These are phyloP conservation scores for Glaucomys volans DNA, from an alignment of 2,113 vertebrate species.

Conservation along the genomic window DNA sequence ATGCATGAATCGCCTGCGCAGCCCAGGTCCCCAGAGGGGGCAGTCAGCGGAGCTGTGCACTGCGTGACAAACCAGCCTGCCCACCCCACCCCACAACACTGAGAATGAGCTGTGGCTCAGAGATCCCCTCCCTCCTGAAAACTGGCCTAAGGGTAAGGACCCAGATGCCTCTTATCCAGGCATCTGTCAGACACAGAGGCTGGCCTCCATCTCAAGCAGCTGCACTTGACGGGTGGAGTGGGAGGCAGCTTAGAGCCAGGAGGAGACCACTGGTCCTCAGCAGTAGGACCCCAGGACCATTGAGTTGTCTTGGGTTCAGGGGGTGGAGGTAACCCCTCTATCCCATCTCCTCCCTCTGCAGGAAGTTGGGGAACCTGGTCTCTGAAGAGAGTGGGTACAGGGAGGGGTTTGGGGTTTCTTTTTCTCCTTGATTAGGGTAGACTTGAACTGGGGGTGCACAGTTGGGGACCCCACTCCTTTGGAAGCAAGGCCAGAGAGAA, in stretches of 20 bases:
- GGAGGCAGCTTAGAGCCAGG: not conserved
- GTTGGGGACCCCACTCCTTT: not conserved
- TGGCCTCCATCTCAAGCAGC: not conserved
- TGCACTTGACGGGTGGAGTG: not conserved
- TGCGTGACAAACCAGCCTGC: not conserved
- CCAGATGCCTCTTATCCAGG: not conserved
- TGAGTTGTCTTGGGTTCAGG: not conserved
- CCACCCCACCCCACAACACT: not conserved
- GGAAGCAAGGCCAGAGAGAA: not conserved
- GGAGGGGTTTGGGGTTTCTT: not conserved
- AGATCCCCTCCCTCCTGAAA: not conserved
- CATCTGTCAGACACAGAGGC: not conserved
- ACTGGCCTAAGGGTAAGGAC: not conserved
- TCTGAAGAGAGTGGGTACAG: not conserved
- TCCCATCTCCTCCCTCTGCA: not conserved
- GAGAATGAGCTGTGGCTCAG: not conserved
- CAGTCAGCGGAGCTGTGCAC: not conserved
- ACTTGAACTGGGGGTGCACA: not conserved
- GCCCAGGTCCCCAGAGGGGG: not conserved
- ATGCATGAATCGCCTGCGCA: not conserved
- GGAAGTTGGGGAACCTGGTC: not conserved
- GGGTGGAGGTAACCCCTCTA: not conserved
- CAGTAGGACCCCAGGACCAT: not conserved
- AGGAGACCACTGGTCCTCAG: not conserved
- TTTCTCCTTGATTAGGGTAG: not conserved